Evolutionary conservation across 2,797 vertebrate species (phyloP).

Genomic region (Botia kubotai): DNA sequence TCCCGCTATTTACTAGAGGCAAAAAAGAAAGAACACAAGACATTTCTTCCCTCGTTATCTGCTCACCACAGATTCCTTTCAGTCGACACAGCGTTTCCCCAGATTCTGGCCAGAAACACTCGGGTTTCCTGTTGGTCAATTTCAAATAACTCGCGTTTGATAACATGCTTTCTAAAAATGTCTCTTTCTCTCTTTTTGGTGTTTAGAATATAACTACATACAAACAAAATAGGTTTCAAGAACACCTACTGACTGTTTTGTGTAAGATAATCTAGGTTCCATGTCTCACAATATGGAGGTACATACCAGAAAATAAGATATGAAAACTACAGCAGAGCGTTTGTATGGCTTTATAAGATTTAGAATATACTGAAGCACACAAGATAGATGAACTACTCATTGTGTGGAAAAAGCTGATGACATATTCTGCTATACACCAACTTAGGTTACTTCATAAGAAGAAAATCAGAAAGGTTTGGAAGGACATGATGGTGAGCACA

Average conservation of each 20-base stretch:
- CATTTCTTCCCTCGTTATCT: constrained; percentile 56
- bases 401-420: neutral
- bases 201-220: neutral
- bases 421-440: neutral
- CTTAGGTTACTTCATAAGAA: neutral
- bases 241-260: neutral
- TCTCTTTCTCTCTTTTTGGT: constrained; percentile 55
- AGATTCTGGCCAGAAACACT: constrained; percentile 61
- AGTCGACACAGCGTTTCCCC: constrained; percentile 70
- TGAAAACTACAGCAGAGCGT: too few species aligned
- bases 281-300: neutral
- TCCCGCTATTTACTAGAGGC: constrained; percentile 23
- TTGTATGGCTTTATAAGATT: neutral
- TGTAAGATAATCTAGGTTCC: neutral
- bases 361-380: neutral
- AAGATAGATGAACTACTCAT: neutral
- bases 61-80: constrained; percentile 80
- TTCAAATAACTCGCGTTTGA: constrained; percentile 20
- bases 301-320: too few species aligned
- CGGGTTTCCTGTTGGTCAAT: constrained; percentile 73
- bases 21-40: constrained; percentile 62
- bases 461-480: neutral
- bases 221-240: constrained; percentile 12
- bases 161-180: constrained; percentile 52
- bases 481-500: neutral